Evolutionary conservation across 2,113 vertebrate species (phyloP), one percentile per base, ranked within the genome.

Genomic region (Patagioenas fasciata): DNA sequence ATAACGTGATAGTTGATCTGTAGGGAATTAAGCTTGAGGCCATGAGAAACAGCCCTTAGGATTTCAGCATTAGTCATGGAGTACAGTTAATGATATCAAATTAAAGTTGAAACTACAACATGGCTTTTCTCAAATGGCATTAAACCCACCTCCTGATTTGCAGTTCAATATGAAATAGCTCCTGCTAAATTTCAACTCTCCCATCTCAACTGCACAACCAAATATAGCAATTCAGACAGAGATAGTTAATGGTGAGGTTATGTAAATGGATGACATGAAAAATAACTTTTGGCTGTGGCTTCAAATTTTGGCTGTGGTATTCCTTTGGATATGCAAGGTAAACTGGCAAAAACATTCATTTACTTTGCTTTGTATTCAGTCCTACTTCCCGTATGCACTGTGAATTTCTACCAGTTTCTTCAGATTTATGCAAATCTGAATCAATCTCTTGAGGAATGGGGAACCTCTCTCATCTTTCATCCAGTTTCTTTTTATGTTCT

Each of bases 81-180:
- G 56, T 73, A 80, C 64, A 88, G 64, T 65, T 92, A 94, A 85
- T 71, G 56, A 74, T 42, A 92, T 3, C 21, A 80, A 94, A 94
- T 85, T 70, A 42, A 93, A 88, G 91, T 73, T 94, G 91, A 78
- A 74, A 34, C 72, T 86, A 19, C 67, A 84, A 60, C 54, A 51
- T 93, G 80, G 51, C 48, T 93, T 93, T 96, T 91, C 80, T 94
- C 85, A 91, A 88, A 66, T 38, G 51, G 34, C 51, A 67, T 90
- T 90, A 73, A 91, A 93, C 16, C 56, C 51, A 60, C 38, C 54
- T 90, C 32, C 64, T 54, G 64, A 50, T 73, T 71, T 0, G 1
- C 31, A 48, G 60, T 26, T 36, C 54, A 88, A 34, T 74, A 70
- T 85, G 75, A 58, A 73, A 54, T 36, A 38, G 17, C 36, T 92